Evolutionary conservation across 2,797 vertebrate genomes (phyloP).

Genomic region (Centroberyx gerrardi): DNA sequence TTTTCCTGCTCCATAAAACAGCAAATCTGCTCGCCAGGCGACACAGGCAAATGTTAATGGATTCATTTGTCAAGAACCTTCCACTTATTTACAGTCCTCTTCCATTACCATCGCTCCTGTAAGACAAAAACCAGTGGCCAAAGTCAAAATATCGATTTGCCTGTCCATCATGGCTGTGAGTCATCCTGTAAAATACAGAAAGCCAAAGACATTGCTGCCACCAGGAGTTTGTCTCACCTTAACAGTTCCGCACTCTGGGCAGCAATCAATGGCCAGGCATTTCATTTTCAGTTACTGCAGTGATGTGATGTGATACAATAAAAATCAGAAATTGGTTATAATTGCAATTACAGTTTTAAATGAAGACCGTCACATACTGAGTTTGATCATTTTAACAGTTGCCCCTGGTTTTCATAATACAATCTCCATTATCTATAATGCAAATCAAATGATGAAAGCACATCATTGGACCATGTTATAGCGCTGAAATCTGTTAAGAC

Average conservation of each 20-base stretch:
- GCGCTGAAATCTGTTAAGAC: not conserved
- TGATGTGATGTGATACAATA: slow-evolving; percentile 24
- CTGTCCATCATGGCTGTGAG: slow-evolving; percentile 78
- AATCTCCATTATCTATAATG: slow-evolving; percentile 3
- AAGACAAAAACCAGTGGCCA: slow-evolving; percentile 77
- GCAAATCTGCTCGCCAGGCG: slow-evolving; percentile 86
- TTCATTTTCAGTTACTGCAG: slow-evolving; percentile 27
- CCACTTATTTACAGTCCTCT: slow-evolving; percentile 89
- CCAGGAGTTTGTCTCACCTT: slow-evolving; percentile 60
- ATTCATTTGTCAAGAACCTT: slow-evolving; percentile 90
- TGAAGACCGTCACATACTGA: not conserved
- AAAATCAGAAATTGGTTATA: slow-evolving; percentile 13
- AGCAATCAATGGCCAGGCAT: slow-evolving; percentile 46
- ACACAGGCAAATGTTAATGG: slow-evolving; percentile 91
- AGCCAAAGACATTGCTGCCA: slow-evolving; percentile 67
- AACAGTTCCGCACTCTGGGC: slow-evolving; percentile 19
- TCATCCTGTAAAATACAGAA: slow-evolving; percentile 74
- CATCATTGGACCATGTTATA: not conserved
- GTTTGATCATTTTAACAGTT: not conserved
- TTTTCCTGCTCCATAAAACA: slow-evolving; percentile 89
- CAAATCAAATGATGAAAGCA: slow-evolving; percentile 2
- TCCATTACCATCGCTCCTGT: slow-evolving; percentile 82
- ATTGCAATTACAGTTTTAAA: slow-evolving; percentile 12
- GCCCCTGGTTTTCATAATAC: not conserved
- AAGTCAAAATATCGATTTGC: slow-evolving; percentile 87